Base-by-base conservation (phyloP, 2,888 invertebrate genomes). In the Drosophila helvetica region DNA sequence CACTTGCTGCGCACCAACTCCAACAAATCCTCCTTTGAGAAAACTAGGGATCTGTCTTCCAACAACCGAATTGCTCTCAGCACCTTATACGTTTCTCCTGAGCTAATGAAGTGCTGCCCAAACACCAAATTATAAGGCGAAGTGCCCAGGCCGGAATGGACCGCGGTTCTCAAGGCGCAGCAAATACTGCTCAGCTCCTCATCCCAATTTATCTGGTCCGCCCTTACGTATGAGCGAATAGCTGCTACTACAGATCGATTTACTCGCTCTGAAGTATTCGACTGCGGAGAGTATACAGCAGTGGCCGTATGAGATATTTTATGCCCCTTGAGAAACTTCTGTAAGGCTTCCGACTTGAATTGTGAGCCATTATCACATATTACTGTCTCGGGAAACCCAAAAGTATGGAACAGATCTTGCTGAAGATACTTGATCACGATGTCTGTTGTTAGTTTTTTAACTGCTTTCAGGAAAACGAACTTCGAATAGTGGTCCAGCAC, bases 241-340 rank as follows among this genome's bases (percentile, higher is more conserved):
- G 27, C 51, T 3, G 51, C 15, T 10, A 51, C 30, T 6, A 59
- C 18, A 3, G 59, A 43, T 1, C 42, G 22, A 10, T 59, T 59
- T 12, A 59, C 43, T n/a, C 51, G 59, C 33, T 59, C 45, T 10
- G 45, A 51, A 1, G 59, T 45, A 30, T 59, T 59, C 10, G 25
- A 33, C 25, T 48, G 57, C 51, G 22, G 22, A 22, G 22, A 22
- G 4, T 22, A n/a, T n/a, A n/a, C n/a, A n/a, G n/a, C n/a, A n/a
- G n/a, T n/a, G n/a, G n/a, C n/a, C n/a, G n/a, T n/a, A n/a, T n/a
- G n/a, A n/a, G n/a, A n/a, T n/a, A n/a, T n/a, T n/a, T n/a, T n/a
- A n/a, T n/a, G n/a, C n/a, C n/a, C n/a, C n/a, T n/a, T n/a, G n/a
- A n/a, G n/a, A n/a, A n/a, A n/a, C n/a, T n/a, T n/a, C n/a, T n/a